Percentiles rank a stretch among this genome's conserved stretches.
Evolutionary conservation across 2,113 vertebrate species (phyloP).

Genomic region (Daubentonia madagascariensis): DNA sequence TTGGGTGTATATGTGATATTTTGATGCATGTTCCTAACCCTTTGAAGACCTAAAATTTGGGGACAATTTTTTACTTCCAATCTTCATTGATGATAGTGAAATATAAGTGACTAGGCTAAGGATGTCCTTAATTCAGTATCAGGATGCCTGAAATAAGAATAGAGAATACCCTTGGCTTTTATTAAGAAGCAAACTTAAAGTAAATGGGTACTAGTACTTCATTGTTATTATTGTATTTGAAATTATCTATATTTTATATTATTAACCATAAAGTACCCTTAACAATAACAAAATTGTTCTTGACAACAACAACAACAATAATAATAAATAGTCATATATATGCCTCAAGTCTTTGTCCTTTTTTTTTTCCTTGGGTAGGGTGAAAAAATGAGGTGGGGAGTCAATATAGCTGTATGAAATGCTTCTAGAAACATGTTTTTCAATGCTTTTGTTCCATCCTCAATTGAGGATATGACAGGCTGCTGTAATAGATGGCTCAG

Average conservation of each 20-base stretch:
- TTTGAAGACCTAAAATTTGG: background rate
- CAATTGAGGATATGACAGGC: background rate
- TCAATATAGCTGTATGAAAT: background rate
- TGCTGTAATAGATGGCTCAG: background rate
- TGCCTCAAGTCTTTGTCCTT: background rate
- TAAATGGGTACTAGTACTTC: background rate
- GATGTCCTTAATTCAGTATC: background rate
- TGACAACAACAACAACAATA: background rate
- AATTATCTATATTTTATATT: background rate
- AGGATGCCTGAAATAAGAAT: background rate
- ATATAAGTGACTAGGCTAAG: background rate
- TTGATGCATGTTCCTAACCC: background rate
- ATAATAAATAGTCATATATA: background rate
- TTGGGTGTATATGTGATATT: background rate
- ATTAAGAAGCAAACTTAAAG: background rate
- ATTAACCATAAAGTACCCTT: background rate
- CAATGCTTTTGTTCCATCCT: background rate
- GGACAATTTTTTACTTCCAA: background rate
- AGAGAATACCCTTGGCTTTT: background rate
- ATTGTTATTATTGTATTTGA: background rate
- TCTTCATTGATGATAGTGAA: background rate
- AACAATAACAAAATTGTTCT: background rate
- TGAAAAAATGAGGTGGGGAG: background rate
- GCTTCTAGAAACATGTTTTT: background rate
- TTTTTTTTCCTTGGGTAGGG: background rate